Evolutionary conservation across 2,797 vertebrate species (phyloP).

Genomic region (Molossus molossus): DNA sequence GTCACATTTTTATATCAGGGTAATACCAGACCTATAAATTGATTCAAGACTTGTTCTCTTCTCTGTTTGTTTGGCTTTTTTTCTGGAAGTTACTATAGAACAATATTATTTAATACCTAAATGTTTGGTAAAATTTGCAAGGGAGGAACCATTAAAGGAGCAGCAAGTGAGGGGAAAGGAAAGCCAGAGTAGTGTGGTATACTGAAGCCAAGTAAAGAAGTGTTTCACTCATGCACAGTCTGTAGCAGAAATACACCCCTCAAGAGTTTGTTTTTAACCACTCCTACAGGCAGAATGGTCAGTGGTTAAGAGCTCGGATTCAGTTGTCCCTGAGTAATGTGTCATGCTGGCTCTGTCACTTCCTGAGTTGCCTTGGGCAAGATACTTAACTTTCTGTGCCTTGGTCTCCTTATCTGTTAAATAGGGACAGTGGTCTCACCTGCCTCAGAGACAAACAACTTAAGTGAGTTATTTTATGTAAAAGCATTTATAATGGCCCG

Average conservation of each 20-base stretch:
- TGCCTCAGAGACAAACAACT: background rate
- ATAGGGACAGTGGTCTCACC: background rate
- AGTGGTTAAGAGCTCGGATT: background rate
- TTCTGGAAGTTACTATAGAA: background rate
- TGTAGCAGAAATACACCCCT: background rate
- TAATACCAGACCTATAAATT: slow-evolving; percentile 18
- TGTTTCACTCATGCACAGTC: background rate
- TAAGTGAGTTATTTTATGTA: background rate
- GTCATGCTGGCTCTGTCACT: background rate
- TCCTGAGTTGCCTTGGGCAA: background rate
- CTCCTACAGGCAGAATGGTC: background rate
- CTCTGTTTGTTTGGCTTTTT: background rate
- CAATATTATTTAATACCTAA: background rate
- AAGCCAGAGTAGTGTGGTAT: background rate
- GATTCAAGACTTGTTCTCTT: background rate
- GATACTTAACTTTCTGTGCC: background rate
- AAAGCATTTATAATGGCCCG: background rate
- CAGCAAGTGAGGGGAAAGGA: background rate
- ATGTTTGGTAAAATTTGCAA: slow-evolving; percentile 18
- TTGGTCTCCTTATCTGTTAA: background rate
- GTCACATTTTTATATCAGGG: background rate
- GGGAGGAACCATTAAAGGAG: background rate
- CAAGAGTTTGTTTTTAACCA: background rate
- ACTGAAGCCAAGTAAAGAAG: background rate
- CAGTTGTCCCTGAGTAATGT: background rate